A percentile compares a stretch with the other conserved stretches of the same genome.
phyloP scores from a whole-genome alignment of 2,888 invertebrate species.

The Epinotia bilunana region DNA sequence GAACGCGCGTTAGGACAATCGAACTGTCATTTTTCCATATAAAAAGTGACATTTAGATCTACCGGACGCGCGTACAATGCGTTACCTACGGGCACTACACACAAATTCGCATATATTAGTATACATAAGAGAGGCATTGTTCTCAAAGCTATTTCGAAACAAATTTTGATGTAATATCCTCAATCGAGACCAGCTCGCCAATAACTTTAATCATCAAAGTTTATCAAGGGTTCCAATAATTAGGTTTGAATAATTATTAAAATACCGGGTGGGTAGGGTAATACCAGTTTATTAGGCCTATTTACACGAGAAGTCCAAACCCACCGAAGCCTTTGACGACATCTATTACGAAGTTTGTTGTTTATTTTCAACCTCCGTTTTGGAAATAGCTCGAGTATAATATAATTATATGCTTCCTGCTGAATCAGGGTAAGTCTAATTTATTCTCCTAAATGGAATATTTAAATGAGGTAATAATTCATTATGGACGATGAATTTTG shows the following conservation, averaged over 20 bases:
- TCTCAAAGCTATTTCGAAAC: neutral
- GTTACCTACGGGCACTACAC: too few relatives aligned
- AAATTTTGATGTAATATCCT: neutral
- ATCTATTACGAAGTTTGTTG: constrained; percentile 35
- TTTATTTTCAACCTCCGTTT: constrained; percentile 31
- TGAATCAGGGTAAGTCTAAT: constrained; percentile 31
- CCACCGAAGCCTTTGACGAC: constrained; percentile 25
- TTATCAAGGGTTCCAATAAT: constrained; percentile 29
- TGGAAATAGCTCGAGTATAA: constrained; percentile 30
- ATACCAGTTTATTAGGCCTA: constrained; percentile 14
- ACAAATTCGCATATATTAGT: too few relatives aligned
- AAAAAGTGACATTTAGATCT: too few relatives aligned
- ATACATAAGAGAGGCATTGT: neutral
- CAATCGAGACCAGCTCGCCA: neutral
- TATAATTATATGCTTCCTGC: constrained; percentile 11
- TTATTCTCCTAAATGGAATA: constrained; percentile 22
- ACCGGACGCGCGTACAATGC: too few relatives aligned
- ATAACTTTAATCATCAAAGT: constrained; percentile 13
- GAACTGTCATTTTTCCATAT: too few relatives aligned
- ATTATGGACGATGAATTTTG: constrained; percentile 8
- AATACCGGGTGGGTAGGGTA: neutral
- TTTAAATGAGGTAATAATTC: constrained; percentile 30
- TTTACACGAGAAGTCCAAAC: constrained; percentile 17
- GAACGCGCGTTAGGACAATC: too few relatives aligned
- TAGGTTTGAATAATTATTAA: constrained; percentile 23